These are phyloP conservation scores for Caenorhabditis wallacei DNA, from an alignment of 2,888 invertebrate genomes.

Conservation along the genomic window DNA sequence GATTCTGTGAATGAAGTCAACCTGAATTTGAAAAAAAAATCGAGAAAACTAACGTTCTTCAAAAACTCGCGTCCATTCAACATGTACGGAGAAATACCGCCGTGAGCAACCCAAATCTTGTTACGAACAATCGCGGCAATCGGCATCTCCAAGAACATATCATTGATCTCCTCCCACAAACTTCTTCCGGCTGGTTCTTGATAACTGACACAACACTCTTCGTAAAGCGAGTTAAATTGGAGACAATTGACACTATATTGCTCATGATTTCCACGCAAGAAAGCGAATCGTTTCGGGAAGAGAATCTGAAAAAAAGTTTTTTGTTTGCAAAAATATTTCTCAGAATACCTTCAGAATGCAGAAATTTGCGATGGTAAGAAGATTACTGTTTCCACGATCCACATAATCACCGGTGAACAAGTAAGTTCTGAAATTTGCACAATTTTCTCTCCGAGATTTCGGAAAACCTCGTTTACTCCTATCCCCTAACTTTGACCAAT, in stretches of 20 bases:
- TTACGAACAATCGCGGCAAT: not conserved
- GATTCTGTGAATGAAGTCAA: too few species aligned
- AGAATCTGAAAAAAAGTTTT: not conserved
- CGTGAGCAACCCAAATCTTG: not conserved
- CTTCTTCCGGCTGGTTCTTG: not conserved
- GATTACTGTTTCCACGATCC: not conserved
- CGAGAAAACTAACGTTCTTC: not conserved
- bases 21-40: too few species aligned
- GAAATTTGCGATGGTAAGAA: not conserved
- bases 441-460: too few species aligned
- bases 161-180: not conserved
- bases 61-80: not conserved
- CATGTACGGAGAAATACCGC: not conserved
- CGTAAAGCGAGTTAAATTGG: too few species aligned
- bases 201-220: not conserved
- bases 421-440: not conserved
- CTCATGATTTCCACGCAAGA: slow-evolving; percentile 18
- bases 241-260: not conserved
- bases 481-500: too few species aligned
- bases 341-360: not conserved
- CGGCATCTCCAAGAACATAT: not conserved
- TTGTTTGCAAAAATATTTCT: not conserved
- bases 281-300: not conserved
- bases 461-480: too few species aligned
- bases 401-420: not conserved